These are phyloP conservation scores for Dascillus cervinus DNA, from an alignment of 2,888 invertebrate genomes.

Conservation along the genomic window DNA sequence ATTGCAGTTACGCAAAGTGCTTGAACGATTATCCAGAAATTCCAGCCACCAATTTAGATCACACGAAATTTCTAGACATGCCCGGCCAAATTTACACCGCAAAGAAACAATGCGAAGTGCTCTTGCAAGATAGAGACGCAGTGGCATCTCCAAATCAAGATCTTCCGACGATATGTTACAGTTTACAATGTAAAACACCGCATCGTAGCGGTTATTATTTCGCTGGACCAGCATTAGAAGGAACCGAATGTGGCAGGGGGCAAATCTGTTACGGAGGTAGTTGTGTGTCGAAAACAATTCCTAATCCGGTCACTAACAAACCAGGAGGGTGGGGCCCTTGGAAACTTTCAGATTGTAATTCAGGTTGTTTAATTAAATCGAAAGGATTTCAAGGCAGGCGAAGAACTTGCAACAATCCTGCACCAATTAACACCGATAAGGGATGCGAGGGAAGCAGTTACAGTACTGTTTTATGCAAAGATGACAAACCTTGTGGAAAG, in stretches of 20 bases:
- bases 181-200: slow-evolving; percentile 64
- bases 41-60: slow-evolving; percentile 48
- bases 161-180: slow-evolving; percentile 50
- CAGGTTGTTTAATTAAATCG: slow-evolving; percentile 58
- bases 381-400: slow-evolving; percentile 53
- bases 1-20: slow-evolving; percentile 55
- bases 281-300: slow-evolving; percentile 45
- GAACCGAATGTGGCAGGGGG: slow-evolving; percentile 61
- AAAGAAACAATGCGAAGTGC: slow-evolving; percentile 66
- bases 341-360: slow-evolving; percentile 53
- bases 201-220: slow-evolving; percentile 66
- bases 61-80: slow-evolving; percentile 53
- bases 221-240: slow-evolving; percentile 77
- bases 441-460: slow-evolving; percentile 57
- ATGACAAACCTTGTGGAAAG: slow-evolving; percentile 42
- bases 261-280: slow-evolving; percentile 63
- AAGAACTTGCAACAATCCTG: slow-evolving; percentile 50
- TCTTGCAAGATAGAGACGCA: slow-evolving; percentile 63
- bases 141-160: slow-evolving; percentile 42
- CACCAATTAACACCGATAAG: slow-evolving; percentile 44
- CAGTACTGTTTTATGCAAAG: slow-evolving; percentile 60
- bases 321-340: slow-evolving; percentile 59
- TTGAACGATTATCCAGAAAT: slow-evolving; percentile 51
- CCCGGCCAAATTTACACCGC: slow-evolving; percentile 67
- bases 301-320: slow-evolving; percentile 35